Base-by-base conservation (phyloP, 2,888 invertebrate species). In the Orchesellides sinensis region DNA sequence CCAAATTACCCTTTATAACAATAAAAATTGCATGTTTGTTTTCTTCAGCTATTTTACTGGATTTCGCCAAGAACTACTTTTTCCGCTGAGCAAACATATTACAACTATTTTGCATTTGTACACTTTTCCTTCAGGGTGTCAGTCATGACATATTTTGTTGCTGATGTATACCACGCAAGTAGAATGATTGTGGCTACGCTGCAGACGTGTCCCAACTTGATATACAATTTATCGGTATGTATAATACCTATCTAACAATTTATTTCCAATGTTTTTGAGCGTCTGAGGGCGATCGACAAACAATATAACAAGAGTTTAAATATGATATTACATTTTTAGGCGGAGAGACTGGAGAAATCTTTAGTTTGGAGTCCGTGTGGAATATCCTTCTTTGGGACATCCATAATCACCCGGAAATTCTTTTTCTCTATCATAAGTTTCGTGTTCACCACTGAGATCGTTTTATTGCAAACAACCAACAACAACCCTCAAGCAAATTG, bases 381-480 rank as follows among this genome's bases (percentile, higher is more conserved):
- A 19, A 77, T 77, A 12, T 59, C 29, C 4, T 27, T 77, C 4
- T 77, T 77, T 59, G 77, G 68, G 19, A 52, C 77, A 2, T 69
- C 68, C 29, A 45, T 77, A 40, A 68, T 77, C 19, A 68, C 75
- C 0, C 25, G 75, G 19, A 77, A 77, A 45, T 68, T 27, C 27
- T 47, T 68, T 27, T 12, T 68, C n/a, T 47, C 68, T 1, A 74
- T 74, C 25, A 21, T 52, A 17, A 52, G 74, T 23, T 74, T 74
- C 21, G 25, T 74, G 12, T 74, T 49, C 35, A 65, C 74, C 4
- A 35, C 65, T 1, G 65, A 74, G 54, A 74, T 74, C 35, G 52
- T 74, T 10, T 14, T 74, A 5, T 14, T 74, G 14, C 74, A 74
- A 65, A 63, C 52, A n/a, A 29, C 6, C 14, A 29, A 32, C 29